Evolutionary conservation across 2,113 vertebrate genomes (phyloP).

Genomic region (Thunnus thynnus): DNA sequence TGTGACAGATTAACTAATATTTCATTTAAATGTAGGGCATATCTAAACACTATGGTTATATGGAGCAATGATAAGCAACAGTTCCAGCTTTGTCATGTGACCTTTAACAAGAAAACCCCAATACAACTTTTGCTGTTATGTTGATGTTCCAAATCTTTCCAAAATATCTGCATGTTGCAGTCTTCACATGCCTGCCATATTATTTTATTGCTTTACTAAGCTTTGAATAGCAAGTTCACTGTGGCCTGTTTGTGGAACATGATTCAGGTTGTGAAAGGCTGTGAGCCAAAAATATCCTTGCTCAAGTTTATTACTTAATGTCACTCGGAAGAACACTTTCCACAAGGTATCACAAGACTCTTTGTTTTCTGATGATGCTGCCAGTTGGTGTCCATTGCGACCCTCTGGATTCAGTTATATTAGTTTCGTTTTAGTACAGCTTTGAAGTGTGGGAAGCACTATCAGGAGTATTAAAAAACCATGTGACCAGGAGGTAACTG

Average conservation of each 20-base stretch:
- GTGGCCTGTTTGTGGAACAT: conserved; percentile 44
- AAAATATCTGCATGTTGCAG: neutral
- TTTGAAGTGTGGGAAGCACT: neutral
- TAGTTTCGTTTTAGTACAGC: neutral
- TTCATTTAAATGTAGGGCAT: neutral
- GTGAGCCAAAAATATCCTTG: conserved; percentile 10
- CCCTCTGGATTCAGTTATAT: neutral
- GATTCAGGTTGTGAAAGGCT: conserved; percentile 26
- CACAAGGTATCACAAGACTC: conserved; percentile 23
- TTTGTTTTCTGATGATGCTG: conserved; percentile 40
- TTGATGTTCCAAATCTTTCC: neutral
- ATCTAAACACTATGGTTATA: neutral
- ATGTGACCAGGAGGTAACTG: neutral
- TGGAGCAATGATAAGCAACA: neutral
- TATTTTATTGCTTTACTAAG: neutral
- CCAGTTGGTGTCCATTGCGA: conserved; percentile 5
- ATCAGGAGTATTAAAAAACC: neutral
- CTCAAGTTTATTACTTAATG: conserved; percentile 24
- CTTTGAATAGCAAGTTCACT: neutral
- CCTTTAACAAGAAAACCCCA: neutral
- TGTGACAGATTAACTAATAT: neutral
- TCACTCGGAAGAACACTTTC: conserved; percentile 30
- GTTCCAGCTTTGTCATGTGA: neutral
- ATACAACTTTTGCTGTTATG: neutral
- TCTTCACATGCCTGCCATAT: neutral